Conservation (phyloP, 2,888 invertebrate genomes). For the Eurois occulta region DNA sequence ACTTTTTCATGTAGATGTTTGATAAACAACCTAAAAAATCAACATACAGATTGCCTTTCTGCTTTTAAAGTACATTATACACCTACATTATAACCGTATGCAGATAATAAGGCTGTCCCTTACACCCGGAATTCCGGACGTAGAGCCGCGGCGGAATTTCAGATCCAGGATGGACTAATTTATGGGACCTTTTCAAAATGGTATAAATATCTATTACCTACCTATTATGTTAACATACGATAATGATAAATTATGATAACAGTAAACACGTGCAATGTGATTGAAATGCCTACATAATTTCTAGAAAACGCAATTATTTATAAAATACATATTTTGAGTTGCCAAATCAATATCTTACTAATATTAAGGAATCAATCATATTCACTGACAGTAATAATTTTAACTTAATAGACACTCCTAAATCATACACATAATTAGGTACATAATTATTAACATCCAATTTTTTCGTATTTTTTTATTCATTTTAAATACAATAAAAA, state of each 20-base stretch:
- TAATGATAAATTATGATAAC: background rate
- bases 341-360: background rate
- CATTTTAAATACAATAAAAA: constrained; percentile 24
- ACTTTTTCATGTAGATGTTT: constrained; percentile 27
- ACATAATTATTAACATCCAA: background rate
- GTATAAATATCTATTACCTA: background rate
- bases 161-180: background rate
- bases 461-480: background rate
- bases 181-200: constrained; percentile 1
- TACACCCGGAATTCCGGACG: background rate
- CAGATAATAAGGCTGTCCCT: constrained; percentile 13
- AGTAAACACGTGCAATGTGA: background rate
- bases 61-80: no score
- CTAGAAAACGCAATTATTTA: background rate
- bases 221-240: background rate
- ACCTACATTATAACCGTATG: constrained; percentile 9
- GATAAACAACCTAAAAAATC: constrained; percentile 14
- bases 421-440: constrained; percentile 14
- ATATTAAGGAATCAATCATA: background rate
- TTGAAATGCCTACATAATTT: background rate
- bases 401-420: constrained; percentile 26
- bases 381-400: background rate
- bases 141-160: background rate
- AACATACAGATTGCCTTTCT: constrained; percentile 8
- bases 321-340: background rate